Conservation (phyloP, 2,797 vertebrate species). For the Tamandua tetradactyla region DNA sequence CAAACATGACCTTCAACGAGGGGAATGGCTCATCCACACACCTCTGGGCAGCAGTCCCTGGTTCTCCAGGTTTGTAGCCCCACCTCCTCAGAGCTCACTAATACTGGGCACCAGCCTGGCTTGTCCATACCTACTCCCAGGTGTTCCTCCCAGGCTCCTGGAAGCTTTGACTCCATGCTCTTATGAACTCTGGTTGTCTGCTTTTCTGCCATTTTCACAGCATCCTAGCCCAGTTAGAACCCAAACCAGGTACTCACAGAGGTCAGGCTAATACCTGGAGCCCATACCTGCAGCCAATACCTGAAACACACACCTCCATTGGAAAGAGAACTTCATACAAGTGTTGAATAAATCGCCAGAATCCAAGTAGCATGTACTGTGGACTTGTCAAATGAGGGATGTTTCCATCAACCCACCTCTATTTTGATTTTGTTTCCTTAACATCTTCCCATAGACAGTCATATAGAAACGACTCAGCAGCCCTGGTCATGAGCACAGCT, state of each 20-base stretch:
- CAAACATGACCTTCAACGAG: fast-evolving
- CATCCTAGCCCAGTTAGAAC: fast-evolving
- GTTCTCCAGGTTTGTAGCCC: neutral
- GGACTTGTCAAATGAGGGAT: no score
- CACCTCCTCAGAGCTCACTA: fast-evolving
- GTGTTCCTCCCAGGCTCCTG: fast-evolving
- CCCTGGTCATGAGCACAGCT: fast-evolving
- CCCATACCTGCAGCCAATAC: fast-evolving
- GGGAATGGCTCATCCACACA: fast-evolving
- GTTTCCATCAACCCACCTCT: no score
- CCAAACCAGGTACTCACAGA: no score
- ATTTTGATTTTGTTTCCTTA: neutral
- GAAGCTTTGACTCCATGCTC: fast-evolving
- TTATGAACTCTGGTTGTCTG: fast-evolving
- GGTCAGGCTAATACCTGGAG: neutral
- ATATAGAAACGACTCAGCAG: fast-evolving
- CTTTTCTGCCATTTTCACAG: fast-evolving
- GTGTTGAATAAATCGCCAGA: fast-evolving
- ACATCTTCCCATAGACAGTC: fast-evolving
- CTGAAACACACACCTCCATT: fast-evolving
- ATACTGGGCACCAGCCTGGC: fast-evolving
- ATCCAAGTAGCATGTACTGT: fast-evolving
- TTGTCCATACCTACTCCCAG: fast-evolving
- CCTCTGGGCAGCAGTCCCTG: fast-evolving
- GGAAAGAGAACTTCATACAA: fast-evolving